Evolutionary conservation across 1,140 invertebrate species (phyloP).

Genomic region (Drosophila tsacasi): DNA sequence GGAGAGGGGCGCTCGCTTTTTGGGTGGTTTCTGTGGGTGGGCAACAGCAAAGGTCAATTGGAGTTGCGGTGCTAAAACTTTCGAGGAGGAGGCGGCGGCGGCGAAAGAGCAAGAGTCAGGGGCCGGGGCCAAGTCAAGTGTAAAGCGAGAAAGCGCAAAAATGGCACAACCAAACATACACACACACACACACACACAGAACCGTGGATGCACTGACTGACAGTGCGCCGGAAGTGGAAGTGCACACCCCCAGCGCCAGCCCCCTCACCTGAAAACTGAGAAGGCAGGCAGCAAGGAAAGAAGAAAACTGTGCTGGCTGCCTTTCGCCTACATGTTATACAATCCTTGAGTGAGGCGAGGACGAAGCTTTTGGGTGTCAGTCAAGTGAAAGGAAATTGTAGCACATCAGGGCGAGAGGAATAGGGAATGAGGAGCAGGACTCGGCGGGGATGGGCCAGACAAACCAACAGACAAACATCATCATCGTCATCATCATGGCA

Average conservation of each 20-base stretch:
- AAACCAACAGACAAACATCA: slow-evolving; percentile 82
- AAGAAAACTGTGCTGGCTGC: slow-evolving; percentile 49
- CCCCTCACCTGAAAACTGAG: slow-evolving; percentile 22
- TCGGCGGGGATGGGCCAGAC: slow-evolving; percentile 52
- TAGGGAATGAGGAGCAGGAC: neutral
- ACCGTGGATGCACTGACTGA: slow-evolving; percentile 40
- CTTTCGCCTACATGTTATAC: slow-evolving; percentile 73
- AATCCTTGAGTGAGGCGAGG: slow-evolving; percentile 74
- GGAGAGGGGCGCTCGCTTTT: neutral
- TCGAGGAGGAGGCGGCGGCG: slow-evolving; percentile 5
- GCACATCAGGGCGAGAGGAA: slow-evolving; percentile 37
- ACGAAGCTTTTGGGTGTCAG: slow-evolving; percentile 78
- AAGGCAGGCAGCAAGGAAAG: slow-evolving; percentile 32
- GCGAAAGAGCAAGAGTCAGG: slow-evolving; percentile 64
- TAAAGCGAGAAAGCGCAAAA: slow-evolving; percentile 79
- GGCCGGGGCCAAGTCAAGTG: slow-evolving; percentile 71
- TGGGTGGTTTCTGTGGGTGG: neutral
- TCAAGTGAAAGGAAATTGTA: slow-evolving; percentile 84
- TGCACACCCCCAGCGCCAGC: slow-evolving; percentile 32
- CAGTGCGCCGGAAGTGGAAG: slow-evolving; percentile 55
- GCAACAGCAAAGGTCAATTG: slow-evolving; percentile 77
- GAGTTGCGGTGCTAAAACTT: slow-evolving; percentile 66
- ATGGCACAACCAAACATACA: slow-evolving; percentile 50
- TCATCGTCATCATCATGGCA: slow-evolving; percentile 52
- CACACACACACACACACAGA: slow-evolving; percentile 20